These are phyloP conservation scores for Tenrec ecaudatus DNA, from an alignment of 2,113 vertebrate genomes.

Conservation along the genomic window DNA sequence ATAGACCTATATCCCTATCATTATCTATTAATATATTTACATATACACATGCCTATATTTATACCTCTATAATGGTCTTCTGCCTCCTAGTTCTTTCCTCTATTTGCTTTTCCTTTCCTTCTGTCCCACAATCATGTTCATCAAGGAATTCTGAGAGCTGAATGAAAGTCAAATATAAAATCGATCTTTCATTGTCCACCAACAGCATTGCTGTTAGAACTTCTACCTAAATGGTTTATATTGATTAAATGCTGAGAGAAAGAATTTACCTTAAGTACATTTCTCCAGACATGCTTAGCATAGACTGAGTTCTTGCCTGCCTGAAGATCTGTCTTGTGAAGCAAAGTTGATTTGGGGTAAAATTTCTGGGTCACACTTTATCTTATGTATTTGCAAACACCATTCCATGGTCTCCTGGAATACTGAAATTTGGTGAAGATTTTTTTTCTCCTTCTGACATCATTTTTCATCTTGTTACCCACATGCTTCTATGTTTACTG, in stretches of 20 bases:
- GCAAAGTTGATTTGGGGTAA: not conserved
- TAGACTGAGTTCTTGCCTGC: slow-evolving; percentile 38
- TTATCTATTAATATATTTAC: too few species aligned
- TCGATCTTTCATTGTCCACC: not conserved
- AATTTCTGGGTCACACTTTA: not conserved
- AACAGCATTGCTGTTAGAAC: not conserved
- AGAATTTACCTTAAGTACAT: slow-evolving; percentile 6
- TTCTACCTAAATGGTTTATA: slow-evolving; percentile 23
- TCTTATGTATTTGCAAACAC: not conserved
- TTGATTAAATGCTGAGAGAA: slow-evolving; percentile 8
- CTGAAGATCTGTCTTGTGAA: slow-evolving; percentile 24
- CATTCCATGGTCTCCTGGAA: not conserved
- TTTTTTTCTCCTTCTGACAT: not conserved
- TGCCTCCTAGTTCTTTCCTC: too few species aligned
- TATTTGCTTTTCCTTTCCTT: too few species aligned
- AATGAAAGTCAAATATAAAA: too few species aligned
- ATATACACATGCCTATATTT: too few species aligned
- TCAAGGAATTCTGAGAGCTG: too few species aligned
- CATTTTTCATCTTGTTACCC: not conserved
- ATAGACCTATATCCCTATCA: too few species aligned
- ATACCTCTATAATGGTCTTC: too few species aligned
- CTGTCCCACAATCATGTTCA: too few species aligned
- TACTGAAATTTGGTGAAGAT: not conserved
- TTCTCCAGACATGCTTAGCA: slow-evolving; percentile 16
- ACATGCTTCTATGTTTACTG: not conserved